These are phyloP conservation scores for Andrena dorsata DNA, from an alignment of 2,888 invertebrate genomes.

Conservation along the genomic window DNA sequence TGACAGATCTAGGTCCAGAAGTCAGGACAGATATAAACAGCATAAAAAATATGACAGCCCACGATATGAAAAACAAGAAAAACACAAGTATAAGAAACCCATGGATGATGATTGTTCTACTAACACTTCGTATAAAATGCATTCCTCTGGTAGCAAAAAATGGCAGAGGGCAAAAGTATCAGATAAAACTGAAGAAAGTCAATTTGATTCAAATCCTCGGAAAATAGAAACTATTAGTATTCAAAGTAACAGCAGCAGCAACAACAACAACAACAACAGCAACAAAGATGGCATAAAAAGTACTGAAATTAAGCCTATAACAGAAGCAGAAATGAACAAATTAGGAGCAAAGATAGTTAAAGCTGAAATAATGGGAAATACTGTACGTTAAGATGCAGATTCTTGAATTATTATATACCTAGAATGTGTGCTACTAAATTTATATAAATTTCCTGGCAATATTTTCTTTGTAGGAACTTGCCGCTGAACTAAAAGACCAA, in stretches of 20 bases:
- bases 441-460: not conserved
- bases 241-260: constrained; percentile 31
- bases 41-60: constrained; percentile 1
- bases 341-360: constrained; percentile 96
- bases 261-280: constrained; percentile 22
- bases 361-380: constrained; percentile 97
- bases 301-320: constrained; percentile 81
- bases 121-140: constrained; percentile 23
- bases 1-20: constrained; percentile 40
- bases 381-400: constrained; percentile 79
- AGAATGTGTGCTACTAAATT: not conserved
- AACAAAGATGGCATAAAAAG: constrained; percentile 35
- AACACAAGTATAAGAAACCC: constrained; percentile 74
- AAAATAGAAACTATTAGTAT: not conserved
- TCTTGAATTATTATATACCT: not conserved
- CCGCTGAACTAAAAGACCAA: constrained; percentile 90
- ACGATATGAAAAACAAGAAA: constrained; percentile 10
- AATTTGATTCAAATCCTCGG: constrained; percentile 29
- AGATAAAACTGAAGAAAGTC: constrained; percentile 5
- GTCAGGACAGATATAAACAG: constrained; percentile 11
- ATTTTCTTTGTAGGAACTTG: constrained; percentile 85
- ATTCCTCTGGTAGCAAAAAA: constrained; percentile 61
- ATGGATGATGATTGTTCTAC: constrained; percentile 62
- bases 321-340: constrained; percentile 95
- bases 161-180: constrained; percentile 73